Evolutionary conservation across 2,113 vertebrate species (phyloP).

Genomic region (Hystrix brachyura): DNA sequence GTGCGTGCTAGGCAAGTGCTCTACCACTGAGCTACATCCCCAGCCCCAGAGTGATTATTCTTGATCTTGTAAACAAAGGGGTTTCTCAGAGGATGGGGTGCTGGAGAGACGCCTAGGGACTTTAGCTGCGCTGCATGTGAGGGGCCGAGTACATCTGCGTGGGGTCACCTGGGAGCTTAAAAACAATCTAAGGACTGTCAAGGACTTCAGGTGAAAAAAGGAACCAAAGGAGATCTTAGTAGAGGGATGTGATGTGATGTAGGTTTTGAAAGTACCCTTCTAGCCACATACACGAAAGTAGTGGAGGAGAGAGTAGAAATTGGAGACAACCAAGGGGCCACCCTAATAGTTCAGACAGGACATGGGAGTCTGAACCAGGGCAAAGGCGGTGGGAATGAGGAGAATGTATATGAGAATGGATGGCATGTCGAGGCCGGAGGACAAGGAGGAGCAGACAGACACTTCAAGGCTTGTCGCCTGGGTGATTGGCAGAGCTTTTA

Average conservation of each 20-base stretch:
- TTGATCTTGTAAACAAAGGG: background rate
- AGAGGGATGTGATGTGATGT: background rate
- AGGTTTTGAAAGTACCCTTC: background rate
- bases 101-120: background rate
- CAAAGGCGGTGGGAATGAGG: background rate
- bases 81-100: background rate
- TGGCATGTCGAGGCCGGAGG: background rate
- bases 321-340: background rate
- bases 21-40: background rate
- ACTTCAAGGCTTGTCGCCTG: background rate
- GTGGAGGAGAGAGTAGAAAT: background rate
- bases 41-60: background rate
- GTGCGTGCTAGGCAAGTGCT: background rate
- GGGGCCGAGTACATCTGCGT: background rate
- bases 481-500: background rate
- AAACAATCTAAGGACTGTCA: background rate
- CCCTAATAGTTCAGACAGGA: background rate
- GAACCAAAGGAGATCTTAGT: background rate
- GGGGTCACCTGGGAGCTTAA: background rate
- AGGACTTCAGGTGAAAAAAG: background rate
- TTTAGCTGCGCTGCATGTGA: fast-evolving
- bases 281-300: background rate
- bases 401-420: fast-evolving
- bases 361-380: background rate
- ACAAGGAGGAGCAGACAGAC: background rate